phyloP scores from a whole-genome alignment of 2,888 invertebrate genomes.

The Miltochrista miniata region DNA sequence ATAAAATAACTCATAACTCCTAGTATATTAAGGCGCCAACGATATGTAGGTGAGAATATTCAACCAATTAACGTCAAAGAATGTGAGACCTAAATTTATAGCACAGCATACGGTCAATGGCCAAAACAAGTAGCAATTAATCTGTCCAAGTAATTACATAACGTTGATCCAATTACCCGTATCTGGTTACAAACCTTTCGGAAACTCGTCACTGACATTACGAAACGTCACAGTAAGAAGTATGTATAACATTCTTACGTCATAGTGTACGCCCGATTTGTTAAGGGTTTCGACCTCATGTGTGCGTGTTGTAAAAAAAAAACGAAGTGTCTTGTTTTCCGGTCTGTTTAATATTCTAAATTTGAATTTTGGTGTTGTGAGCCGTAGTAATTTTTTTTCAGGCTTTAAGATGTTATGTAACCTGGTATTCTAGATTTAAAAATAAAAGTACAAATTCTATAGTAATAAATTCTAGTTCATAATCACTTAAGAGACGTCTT shows the following conservation, averaged over 20 bases:
- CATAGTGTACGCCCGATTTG: slow-evolving; percentile 44
- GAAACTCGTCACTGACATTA: slow-evolving; percentile 25
- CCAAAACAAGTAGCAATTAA: slow-evolving; percentile 18
- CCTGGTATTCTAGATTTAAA: slow-evolving; percentile 14
- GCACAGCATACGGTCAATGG: slow-evolving; percentile 12
- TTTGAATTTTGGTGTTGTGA: slow-evolving; percentile 16
- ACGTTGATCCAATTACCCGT: slow-evolving; percentile 28
- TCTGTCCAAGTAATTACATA: slow-evolving; percentile 35
- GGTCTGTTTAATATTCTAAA: slow-evolving; percentile 19
- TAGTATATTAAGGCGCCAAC: no score
- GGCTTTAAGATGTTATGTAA: no score
- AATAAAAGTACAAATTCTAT: no score
- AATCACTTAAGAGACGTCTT: no score
- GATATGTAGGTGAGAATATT: no score
- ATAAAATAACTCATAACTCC: slow-evolving; percentile 6
- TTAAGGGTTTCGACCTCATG: slow-evolving; percentile 42
- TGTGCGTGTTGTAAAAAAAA: slow-evolving; percentile 24
- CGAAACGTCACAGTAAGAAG: slow-evolving; percentile 24
- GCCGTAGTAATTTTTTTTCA: slow-evolving; percentile 7
- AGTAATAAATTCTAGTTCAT: no score
- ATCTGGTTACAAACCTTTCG: slow-evolving; percentile 19
- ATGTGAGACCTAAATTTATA: slow-evolving; percentile 15
- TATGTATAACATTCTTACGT: slow-evolving; percentile 41
- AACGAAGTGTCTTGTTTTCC: slow-evolving; percentile 22
- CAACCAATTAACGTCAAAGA: no score